Evolutionary conservation across 2,888 invertebrate species (phyloP), one percentile per base, ranked within the genome.

Genomic region (Eupithecia pulchellata): DNA sequence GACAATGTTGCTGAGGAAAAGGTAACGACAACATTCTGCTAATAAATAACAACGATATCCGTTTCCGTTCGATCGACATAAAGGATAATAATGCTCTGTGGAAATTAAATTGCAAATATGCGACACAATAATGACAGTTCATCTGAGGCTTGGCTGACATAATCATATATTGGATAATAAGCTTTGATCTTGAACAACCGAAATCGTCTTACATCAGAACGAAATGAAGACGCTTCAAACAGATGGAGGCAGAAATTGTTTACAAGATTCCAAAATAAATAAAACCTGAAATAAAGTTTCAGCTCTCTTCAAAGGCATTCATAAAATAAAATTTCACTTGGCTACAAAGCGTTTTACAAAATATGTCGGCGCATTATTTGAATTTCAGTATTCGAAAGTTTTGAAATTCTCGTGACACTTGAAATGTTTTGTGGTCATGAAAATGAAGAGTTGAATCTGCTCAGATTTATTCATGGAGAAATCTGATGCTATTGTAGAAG

Each of bases 291-390:
- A 60, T 67, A 71, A 70, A 72, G 66, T 64, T 62, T 66, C 62
- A 72, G 64, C 57, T 69, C 57, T 55, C 72, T 66, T 74, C 77
- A 77, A 76, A 73, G 69, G 75, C 75, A 72, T 77, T 76, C 71
- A 67, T 73, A 66, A 71, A 72, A 67, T 73, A 66, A 69, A 72
- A 72, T 77, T 71, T 77, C 71, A 69, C 73, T 68, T 64, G 55
- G 73, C 70, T 29, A 64, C 69, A 67, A 72, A 66, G 64, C n/a
- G 60, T 66, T 72, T 42, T 64, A 25, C 60, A 61, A 73, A 72
- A 67, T 64, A 61, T 62, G 65, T 64, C 60, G 64, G 32, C 39
- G 61, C 66, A 72, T 71, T 63, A 68, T 73, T 67, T 68, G 39
- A 68, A 77, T 68, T 71, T 68, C 29, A 69, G 60, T 70, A 69